Conservation (phyloP, 2,888 invertebrate genomes). For the Patella caerulea region DNA sequence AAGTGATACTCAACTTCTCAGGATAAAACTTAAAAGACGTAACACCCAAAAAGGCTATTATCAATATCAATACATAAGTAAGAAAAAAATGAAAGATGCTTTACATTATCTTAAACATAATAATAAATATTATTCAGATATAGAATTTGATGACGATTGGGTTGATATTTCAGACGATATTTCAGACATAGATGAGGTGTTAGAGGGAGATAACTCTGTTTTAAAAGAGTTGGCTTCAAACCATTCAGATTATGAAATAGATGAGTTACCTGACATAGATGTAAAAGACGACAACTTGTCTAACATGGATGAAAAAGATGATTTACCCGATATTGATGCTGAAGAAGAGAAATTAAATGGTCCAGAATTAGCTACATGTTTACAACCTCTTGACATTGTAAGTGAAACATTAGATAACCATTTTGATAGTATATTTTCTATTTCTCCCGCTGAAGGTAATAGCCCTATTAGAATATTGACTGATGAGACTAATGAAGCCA, state of each 20-base stretch:
- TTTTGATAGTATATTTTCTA: conserved; percentile 25
- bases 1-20: neutral
- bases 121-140: conserved; percentile 9
- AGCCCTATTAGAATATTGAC: conserved; percentile 24
- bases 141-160: conserved; percentile 9
- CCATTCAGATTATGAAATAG: neutral
- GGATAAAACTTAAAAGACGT: neutral
- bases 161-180: neutral
- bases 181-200: neutral
- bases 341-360: neutral
- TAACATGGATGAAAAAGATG: neutral
- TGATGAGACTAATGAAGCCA: conserved; percentile 24
- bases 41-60: neutral
- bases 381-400: conserved; percentile 32
- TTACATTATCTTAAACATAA: conserved; percentile 7
- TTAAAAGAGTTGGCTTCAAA: neutral
- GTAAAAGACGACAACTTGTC: neutral
- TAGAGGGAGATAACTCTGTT: neutral
- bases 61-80: neutral
- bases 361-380: conserved; percentile 25
- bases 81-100: neutral
- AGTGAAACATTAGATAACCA: conserved; percentile 26
- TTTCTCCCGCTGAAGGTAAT: conserved; percentile 36
- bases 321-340: neutral
- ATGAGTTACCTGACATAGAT: neutral